Evolutionary conservation across 2,797 vertebrate genomes (phyloP).

Genomic region (Crenichthys baileyi): DNA sequence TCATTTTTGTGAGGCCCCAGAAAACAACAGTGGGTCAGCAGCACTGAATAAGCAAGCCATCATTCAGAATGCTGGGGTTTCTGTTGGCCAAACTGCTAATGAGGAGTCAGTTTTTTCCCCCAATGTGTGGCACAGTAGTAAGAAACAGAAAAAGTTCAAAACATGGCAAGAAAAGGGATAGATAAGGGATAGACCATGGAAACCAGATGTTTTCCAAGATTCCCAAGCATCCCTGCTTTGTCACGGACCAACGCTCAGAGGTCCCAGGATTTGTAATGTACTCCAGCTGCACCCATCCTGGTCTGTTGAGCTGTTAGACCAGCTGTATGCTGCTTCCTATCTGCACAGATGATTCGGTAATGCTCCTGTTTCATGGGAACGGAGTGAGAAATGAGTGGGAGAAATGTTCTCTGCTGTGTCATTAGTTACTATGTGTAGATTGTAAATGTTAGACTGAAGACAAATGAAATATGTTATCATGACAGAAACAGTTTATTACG

Average conservation of each 20-base stretch:
- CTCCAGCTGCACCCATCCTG: slow-evolving; percentile 39
- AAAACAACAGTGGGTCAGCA: not conserved
- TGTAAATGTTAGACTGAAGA: not conserved
- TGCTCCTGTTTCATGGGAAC: slow-evolving; percentile 25
- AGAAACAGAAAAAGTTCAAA: not conserved
- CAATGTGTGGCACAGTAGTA: slow-evolving; percentile 49
- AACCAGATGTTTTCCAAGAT: slow-evolving; percentile 71
- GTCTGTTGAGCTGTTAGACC: slow-evolving; percentile 33
- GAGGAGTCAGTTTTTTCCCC: slow-evolving; percentile 13
- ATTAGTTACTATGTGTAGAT: not conserved
- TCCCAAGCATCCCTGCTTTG: slow-evolving; percentile 59
- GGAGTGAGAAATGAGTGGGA: slow-evolving; percentile 41
- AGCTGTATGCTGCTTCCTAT: slow-evolving; percentile 49
- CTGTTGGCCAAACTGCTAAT: slow-evolving; percentile 14
- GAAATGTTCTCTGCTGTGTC: not conserved
- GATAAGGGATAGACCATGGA: slow-evolving; percentile 66
- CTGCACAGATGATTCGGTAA: slow-evolving; percentile 21
- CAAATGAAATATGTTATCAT: slow-evolving; percentile 16
- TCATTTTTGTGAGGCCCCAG: too few species aligned
- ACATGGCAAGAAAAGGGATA: slow-evolving; percentile 6
- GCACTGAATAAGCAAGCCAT: not conserved
- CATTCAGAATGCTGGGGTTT: slow-evolving; percentile 8
- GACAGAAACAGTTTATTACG: slow-evolving; percentile 15
- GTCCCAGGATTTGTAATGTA: slow-evolving; percentile 39
- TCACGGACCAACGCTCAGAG: slow-evolving; percentile 47